A percentile compares a stretch with the other conserved stretches of the same genome.
Conservation (phyloP, 2,113 vertebrate genomes). For the Callospermophilus lateralis region DNA sequence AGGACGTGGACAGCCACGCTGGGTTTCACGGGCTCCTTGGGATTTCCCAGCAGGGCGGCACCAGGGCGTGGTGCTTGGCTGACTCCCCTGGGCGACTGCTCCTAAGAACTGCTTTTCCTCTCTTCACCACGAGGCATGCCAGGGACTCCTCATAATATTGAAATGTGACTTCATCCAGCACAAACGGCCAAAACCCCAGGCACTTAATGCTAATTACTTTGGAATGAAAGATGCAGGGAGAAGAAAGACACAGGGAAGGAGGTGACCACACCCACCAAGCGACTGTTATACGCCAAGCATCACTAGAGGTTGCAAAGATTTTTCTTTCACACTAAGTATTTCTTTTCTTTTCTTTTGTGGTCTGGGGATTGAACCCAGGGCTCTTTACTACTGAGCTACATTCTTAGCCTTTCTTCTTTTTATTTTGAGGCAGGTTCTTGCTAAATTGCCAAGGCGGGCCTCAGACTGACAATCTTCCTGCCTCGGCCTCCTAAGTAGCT, state of each 20-base stretch:
- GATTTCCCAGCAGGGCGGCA: not conserved
- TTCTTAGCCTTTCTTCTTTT: too few species aligned
- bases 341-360: too few species aligned
- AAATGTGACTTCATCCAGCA: not conserved
- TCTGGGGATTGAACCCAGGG: too few species aligned
- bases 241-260: not conserved
- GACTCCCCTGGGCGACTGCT: too few species aligned
- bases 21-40: not conserved
- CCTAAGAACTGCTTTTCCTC: not conserved
- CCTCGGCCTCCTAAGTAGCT: too few species aligned
- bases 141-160: not conserved
- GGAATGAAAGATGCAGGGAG: not conserved
- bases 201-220: not conserved
- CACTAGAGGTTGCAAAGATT: not conserved
- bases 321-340: not conserved
- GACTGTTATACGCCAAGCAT: not conserved
- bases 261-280: not conserved
- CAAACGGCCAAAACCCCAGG: not conserved
- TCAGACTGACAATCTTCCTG: too few species aligned
- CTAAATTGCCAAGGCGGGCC: too few species aligned
- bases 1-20: not conserved
- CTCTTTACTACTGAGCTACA: too few species aligned
- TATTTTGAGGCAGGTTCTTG: too few species aligned
- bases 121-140: not conserved
- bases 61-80: not conserved